Conservation (phyloP, 2,888 invertebrate genomes). For the Eilema sororculum region DNA sequence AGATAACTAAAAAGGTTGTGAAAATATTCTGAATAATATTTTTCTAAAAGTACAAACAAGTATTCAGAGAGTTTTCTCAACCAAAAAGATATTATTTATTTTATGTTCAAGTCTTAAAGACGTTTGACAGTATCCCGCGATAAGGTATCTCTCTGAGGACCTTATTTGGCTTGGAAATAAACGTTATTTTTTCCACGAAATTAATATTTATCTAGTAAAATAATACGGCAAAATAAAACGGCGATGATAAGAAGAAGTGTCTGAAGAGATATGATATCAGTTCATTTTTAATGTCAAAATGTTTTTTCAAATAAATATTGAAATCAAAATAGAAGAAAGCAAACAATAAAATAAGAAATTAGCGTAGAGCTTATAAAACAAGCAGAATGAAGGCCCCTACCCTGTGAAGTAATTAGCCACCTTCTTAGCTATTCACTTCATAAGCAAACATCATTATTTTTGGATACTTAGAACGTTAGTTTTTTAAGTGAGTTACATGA, state of each 20-base stretch:
- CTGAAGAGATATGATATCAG: neutral
- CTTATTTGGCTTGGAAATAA: slow-evolving; percentile 20
- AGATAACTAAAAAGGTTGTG: neutral
- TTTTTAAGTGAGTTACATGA: too few species aligned
- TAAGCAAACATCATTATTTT: too few species aligned
- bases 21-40: neutral
- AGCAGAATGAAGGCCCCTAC: too few species aligned
- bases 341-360: neutral
- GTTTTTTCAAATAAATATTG: neutral
- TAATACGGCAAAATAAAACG: neutral
- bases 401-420: too few species aligned
- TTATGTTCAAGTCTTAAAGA: slow-evolving; percentile 26
- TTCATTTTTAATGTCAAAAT: neutral
- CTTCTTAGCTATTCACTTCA: too few species aligned
- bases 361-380: too few species aligned
- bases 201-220: neutral
- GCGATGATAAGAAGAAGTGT: neutral
- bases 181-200: neutral
- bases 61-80: neutral
- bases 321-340: neutral
- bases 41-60: neutral
- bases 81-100: slow-evolving; percentile 28
- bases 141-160: slow-evolving; percentile 32
- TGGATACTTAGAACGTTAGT: too few species aligned
- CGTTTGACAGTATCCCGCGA: slow-evolving; percentile 28